A percentile compares a stretch with the other conserved stretches of the same genome.
Evolutionary conservation across 2,113 vertebrate genomes (phyloP).

Genomic region (Azemiops feae): DNA sequence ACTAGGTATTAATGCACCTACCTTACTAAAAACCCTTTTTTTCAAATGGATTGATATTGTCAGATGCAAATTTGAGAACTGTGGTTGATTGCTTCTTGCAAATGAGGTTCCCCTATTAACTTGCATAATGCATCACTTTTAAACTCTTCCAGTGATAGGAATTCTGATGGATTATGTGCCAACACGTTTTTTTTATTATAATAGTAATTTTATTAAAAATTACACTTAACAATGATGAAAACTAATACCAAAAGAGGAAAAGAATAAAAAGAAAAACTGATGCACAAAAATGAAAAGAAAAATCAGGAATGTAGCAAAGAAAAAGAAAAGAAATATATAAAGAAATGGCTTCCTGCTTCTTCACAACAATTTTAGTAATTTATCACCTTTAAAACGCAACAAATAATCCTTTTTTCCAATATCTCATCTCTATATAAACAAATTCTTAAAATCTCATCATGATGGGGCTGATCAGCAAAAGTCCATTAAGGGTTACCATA

Average conservation of each 20-base stretch:
- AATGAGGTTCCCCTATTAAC: background rate
- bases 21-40: background rate
- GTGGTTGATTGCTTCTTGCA: background rate
- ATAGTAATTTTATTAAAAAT: background rate
- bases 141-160: background rate
- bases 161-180: background rate
- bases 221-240: background rate
- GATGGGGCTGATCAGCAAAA: background rate
- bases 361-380: background rate
- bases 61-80: background rate
- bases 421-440: background rate
- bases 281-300: background rate
- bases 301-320: background rate
- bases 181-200: background rate
- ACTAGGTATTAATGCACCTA: background rate
- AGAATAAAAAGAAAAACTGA: background rate
- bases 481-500: background rate
- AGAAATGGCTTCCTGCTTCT: background rate
- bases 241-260: background rate
- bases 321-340: background rate
- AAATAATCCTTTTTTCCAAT: background rate
- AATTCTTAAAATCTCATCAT: background rate
- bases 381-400: background rate
- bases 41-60: background rate
- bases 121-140: background rate